Base-by-base conservation (phyloP, 2,888 invertebrate genomes). In the Unio pictorum region DNA sequence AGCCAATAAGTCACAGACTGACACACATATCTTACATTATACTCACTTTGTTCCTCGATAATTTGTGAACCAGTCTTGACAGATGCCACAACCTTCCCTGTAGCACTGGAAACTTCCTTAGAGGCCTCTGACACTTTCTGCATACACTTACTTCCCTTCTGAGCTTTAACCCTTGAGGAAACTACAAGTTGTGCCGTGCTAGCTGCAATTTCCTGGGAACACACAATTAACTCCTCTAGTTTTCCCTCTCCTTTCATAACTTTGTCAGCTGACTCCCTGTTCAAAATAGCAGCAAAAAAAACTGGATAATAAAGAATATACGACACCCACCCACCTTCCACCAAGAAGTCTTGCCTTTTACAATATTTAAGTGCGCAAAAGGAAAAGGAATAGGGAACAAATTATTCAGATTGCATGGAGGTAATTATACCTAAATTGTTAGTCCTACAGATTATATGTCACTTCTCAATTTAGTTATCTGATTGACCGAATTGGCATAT, bases 151-250 rank as follows among this genome's bases (percentile, higher is more conserved):
- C 97, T 95, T 73, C 94, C 93, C 79, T 95, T 93, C 83, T 95
- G 95, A 0, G 99, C 98, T 91, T 99, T 97, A 11, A 99, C 99
- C 76, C 91, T 93, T 78, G 97, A 97, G 20, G 99, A 97, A 0
- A 99, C 97, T 66, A 99, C 99, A 71, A 99, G 92, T 91, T 99
- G 99, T 64, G 98, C 98, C 1, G 99, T 99, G 81, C 95, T 96
- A 74, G 96, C 98, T 68, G 96, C 96, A 72, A 98, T 97, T 90
- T 96, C 96, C 91, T 99, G 98, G 30, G 99, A 97, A 11, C 98
- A 98, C 0, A 97, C 99, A 72, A 98, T 95, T 73, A 99, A 93
- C 87, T 96, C 95, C 87, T 97, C 97, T 87, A 95, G 93, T 89
- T 97, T 97, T 0, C 95, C 96, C 78, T 94, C 93, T 45, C 93